Percentiles rank a stretch among this genome's conserved stretches.
phyloP scores from a whole-genome alignment of 1,140 invertebrate species.

The Tetranychus urticae region DNA sequence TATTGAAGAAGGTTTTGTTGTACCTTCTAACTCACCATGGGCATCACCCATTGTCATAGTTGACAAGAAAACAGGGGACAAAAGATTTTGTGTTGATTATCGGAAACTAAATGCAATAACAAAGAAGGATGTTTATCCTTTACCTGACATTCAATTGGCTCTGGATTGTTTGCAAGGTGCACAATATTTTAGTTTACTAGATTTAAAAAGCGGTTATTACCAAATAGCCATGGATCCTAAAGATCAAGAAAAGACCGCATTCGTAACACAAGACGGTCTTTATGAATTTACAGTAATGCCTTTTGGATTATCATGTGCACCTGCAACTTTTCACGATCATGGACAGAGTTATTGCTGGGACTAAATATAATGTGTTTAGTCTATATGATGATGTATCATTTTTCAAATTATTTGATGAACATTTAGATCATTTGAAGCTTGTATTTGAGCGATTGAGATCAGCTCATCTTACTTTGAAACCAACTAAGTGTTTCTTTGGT shows the following conservation, averaged over 20 bases:
- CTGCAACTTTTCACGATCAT: slow-evolving; percentile 10
- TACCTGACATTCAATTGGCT: slow-evolving; percentile 19
- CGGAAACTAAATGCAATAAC: slow-evolving; percentile 20
- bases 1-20: slow-evolving; percentile 22
- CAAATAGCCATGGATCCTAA: slow-evolving; percentile 1
- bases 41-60: slow-evolving; percentile 24
- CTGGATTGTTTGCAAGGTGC: slow-evolving; percentile 17
- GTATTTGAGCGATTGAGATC: too few species aligned
- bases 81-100: slow-evolving; percentile 27
- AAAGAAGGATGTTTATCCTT: slow-evolving; percentile 17
- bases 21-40: slow-evolving; percentile 22
- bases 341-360: too few species aligned
- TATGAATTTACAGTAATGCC: slow-evolving; percentile 13
- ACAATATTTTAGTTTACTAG: slow-evolving; percentile 2
- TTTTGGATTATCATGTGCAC: slow-evolving; percentile 12
- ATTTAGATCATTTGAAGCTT: too few species aligned
- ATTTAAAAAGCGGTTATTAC: slow-evolving; percentile 8
- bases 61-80: slow-evolving; percentile 24
- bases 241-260: slow-evolving; percentile 7
- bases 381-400: too few species aligned
- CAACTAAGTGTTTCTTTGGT: neutral
- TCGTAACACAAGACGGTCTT: slow-evolving; percentile 3
- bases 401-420: too few species aligned
- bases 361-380: too few species aligned
- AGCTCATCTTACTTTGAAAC: neutral